These are phyloP conservation scores for Perithous albicinctus DNA, from an alignment of 2,888 invertebrate species.

Conservation along the genomic window DNA sequence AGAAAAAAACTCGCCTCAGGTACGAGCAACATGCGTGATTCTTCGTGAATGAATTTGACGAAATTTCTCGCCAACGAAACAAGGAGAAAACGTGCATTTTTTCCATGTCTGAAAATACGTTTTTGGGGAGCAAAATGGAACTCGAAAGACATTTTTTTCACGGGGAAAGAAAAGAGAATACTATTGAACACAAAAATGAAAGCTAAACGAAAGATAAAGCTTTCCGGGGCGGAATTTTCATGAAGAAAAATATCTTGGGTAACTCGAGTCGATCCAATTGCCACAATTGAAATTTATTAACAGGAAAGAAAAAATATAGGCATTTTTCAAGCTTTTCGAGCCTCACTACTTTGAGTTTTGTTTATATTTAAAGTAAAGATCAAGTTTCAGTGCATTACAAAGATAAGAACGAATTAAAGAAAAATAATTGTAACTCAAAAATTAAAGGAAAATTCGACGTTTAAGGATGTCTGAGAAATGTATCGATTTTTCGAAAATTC, in stretches of 20 bases:
- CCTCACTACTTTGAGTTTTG: not conserved
- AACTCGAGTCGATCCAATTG: too few relatives aligned
- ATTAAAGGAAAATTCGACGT: too few relatives aligned
- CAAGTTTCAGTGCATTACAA: not conserved
- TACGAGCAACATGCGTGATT: not conserved
- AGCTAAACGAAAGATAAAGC: not conserved
- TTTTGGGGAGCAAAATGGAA: not conserved
- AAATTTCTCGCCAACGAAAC: not conserved
- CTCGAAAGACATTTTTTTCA: not conserved
- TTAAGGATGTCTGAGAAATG: too few relatives aligned
- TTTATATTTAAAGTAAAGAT: not conserved
- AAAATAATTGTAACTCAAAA: too few relatives aligned
- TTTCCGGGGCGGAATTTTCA: not conserved
- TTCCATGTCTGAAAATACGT: not conserved
- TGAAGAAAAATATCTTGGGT: too few relatives aligned
- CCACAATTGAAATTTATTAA: too few relatives aligned
- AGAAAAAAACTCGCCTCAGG: not conserved
- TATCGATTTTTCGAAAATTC: too few relatives aligned
- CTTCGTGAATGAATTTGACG: not conserved
- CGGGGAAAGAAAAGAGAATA: not conserved
- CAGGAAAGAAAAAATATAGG: not conserved
- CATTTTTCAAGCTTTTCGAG: not conserved
- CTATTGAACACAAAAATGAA: not conserved
- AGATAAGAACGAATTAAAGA: too few relatives aligned
- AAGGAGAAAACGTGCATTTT: not conserved